Conservation (phyloP, 2,113 vertebrate genomes). For the Falcunculus frontatus region DNA sequence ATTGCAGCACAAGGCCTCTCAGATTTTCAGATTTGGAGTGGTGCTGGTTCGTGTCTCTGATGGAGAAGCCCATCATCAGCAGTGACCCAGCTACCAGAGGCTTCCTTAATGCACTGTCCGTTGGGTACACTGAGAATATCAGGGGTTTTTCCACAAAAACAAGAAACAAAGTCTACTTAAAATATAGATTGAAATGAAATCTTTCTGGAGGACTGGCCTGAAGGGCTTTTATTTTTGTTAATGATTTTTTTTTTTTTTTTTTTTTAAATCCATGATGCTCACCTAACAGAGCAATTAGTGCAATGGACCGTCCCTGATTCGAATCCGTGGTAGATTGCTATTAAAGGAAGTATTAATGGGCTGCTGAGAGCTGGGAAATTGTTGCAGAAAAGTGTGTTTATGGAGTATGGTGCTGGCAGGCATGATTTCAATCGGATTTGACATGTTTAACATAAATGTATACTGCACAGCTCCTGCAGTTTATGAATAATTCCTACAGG, state of each 20-base stretch:
- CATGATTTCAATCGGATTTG: slow-evolving; percentile 80
- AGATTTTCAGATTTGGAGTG: background rate
- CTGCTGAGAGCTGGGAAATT: slow-evolving; percentile 66
- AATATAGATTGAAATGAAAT: slow-evolving; percentile 69
- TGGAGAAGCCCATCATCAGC: background rate
- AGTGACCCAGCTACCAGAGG: background rate
- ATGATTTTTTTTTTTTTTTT: slow-evolving; percentile 56
- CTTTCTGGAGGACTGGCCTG: slow-evolving; percentile 74
- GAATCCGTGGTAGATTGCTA: slow-evolving; percentile 71
- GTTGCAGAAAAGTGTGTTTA: slow-evolving; percentile 67
- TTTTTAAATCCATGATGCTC: slow-evolving; percentile 65
- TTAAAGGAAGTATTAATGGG: slow-evolving; percentile 80
- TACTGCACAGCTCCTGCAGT: slow-evolving; percentile 69
- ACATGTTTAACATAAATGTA: slow-evolving; percentile 87
- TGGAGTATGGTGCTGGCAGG: slow-evolving; percentile 71
- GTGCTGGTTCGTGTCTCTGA: background rate
- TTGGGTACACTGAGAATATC: background rate
- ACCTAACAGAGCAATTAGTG: slow-evolving; percentile 77
- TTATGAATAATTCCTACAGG: slow-evolving; percentile 81
- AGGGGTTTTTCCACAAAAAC: background rate
- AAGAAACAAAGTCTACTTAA: slow-evolving; percentile 35
- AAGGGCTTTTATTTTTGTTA: slow-evolving; percentile 65
- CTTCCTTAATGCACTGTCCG: background rate
- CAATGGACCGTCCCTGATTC: slow-evolving; percentile 71
- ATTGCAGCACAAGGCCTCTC: background rate